Evolutionary conservation across 2,888 invertebrate species (phyloP).

Genomic region (Cecidostiba fungosa): DNA sequence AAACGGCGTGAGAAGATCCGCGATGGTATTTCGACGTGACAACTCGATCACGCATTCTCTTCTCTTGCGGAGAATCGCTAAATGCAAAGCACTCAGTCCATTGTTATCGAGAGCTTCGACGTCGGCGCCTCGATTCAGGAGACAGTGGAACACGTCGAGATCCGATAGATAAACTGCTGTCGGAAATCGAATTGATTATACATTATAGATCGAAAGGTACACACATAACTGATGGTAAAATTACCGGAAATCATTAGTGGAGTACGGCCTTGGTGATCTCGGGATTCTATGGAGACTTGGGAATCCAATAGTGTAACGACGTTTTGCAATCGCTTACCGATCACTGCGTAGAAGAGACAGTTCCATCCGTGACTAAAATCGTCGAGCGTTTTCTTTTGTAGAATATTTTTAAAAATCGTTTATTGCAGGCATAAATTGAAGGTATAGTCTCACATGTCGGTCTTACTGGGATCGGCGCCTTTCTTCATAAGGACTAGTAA

Average conservation of each 20-base stretch:
- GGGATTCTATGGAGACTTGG: conserved; percentile 59
- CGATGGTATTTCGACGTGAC: conserved; percentile 56
- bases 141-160: conserved; percentile 62
- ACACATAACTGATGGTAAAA: too few relatives aligned
- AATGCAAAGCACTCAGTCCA: conserved; percentile 66
- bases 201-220: not conserved
- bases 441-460: conserved; percentile 65
- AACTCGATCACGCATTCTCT: conserved; percentile 66
- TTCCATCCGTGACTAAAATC: conserved; percentile 68
- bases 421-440: not conserved
- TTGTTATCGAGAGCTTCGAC: conserved; percentile 59
- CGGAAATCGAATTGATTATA: not conserved
- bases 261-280: conserved; percentile 66
- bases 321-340: conserved; percentile 66
- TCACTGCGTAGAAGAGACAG: conserved; percentile 68
- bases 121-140: conserved; percentile 65
- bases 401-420: not conserved
- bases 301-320: conserved; percentile 64
- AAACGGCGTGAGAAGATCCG: conserved; percentile 36
- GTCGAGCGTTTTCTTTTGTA: not conserved
- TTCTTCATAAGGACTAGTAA: conserved; percentile 66
- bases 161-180: conserved; percentile 68
- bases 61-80: conserved; percentile 67
- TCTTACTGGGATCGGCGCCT: conserved; percentile 65
- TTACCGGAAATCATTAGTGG: conserved; percentile 70